Conservation (phyloP, 2,888 invertebrate genomes). For the Apoderus coryli region DNA sequence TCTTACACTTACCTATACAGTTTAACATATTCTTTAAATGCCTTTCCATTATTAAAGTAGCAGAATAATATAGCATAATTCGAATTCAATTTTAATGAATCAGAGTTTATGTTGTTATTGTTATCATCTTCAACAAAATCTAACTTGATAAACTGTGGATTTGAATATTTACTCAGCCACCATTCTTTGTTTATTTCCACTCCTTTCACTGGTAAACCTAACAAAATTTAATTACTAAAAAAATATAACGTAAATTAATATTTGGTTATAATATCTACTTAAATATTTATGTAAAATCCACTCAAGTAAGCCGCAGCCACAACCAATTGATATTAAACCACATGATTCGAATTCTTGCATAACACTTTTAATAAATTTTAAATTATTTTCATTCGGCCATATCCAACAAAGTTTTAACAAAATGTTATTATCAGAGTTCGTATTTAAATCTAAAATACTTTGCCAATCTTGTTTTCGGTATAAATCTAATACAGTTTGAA, state of each 20-base stretch:
- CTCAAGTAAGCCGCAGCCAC: conserved; percentile 69
- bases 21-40: conserved; percentile 53
- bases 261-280: conserved; percentile 33
- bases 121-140: conserved; percentile 34
- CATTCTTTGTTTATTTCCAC: conserved; percentile 65
- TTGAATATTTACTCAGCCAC: conserved; percentile 67
- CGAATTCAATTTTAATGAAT: conserved; percentile 19
- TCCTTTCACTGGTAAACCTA: conserved; percentile 40
- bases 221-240: conserved; percentile 8
- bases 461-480: conserved; percentile 33
- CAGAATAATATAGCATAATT: conserved; percentile 58
- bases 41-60: conserved; percentile 60
- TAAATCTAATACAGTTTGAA: conserved; percentile 30
- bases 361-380: conserved; percentile 39
- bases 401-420: conserved; percentile 49
- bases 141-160: conserved; percentile 53
- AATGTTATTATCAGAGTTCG: conserved; percentile 31
- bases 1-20: conserved; percentile 30
- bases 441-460: conserved; percentile 33
- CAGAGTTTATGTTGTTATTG: background rate
- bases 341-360: conserved; percentile 34
- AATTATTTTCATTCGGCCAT: conserved; percentile 51
- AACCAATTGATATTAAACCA: conserved; percentile 55
- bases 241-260: conserved; percentile 7
- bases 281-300: conserved; percentile 56